These are phyloP conservation scores for Matsumyia berberina DNA, from an alignment of 2,888 invertebrate genomes.

Conservation along the genomic window DNA sequence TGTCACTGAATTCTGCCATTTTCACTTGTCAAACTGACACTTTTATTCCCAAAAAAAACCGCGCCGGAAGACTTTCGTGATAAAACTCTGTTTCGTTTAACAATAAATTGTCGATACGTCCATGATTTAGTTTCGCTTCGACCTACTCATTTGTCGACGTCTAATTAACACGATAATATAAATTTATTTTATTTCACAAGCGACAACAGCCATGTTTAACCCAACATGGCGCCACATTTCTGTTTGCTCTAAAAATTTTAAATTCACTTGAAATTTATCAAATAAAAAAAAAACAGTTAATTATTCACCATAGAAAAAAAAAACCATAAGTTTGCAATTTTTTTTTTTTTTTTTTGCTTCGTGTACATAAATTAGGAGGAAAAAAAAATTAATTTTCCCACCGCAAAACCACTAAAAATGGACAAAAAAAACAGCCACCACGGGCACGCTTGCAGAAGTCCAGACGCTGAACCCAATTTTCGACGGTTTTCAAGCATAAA, in stretches of 20 bases:
- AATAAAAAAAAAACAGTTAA: conserved; percentile 48
- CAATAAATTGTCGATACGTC: neutral
- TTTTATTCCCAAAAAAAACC: neutral
- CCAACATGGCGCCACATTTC: conserved; percentile 66
- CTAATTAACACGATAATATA: conserved; percentile 45
- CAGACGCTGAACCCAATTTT: too few relatives aligned
- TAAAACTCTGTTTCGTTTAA: neutral
- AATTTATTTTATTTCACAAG: conserved; percentile 6
- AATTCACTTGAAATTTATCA: conserved; percentile 25
- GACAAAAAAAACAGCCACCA: neutral
- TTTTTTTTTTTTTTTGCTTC: conserved; percentile 18
- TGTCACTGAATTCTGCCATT: neutral
- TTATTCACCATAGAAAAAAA: conserved; percentile 28
- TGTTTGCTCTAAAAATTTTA: conserved; percentile 46
- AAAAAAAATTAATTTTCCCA: conserved; percentile 25
- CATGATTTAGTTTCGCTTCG: conserved; percentile 37
- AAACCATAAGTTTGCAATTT: conserved; percentile 25
- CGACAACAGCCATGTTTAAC: neutral
- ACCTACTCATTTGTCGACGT: conserved; percentile 41
- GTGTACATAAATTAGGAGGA: conserved; percentile 21
- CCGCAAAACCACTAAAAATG: conserved; percentile 10
- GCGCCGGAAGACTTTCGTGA: neutral
- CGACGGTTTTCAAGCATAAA: too few relatives aligned
- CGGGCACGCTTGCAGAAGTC: too few relatives aligned
- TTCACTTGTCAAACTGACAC: neutral